Percentiles rank a stretch among this genome's conserved stretches.
These are phyloP conservation scores for Andrena minutula DNA, from an alignment of 2,888 invertebrate genomes.

Conservation along the genomic window DNA sequence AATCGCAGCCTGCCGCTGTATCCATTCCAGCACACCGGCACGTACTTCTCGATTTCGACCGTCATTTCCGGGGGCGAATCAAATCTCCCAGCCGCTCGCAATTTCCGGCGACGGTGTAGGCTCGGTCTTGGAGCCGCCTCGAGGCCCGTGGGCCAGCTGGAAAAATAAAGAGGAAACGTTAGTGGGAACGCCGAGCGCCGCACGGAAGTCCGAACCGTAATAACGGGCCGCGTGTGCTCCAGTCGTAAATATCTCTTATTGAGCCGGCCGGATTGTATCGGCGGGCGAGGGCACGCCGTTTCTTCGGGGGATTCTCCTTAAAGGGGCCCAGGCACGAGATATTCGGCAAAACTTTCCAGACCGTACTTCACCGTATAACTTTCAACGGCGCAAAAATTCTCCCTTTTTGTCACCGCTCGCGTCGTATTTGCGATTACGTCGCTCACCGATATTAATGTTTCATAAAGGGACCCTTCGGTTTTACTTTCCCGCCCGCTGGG, in stretches of 20 bases:
- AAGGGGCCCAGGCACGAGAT: slow-evolving; percentile 24
- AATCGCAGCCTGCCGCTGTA: slow-evolving; percentile 5
- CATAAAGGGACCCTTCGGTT: slow-evolving; percentile 31
- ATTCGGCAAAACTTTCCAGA: slow-evolving; percentile 58
- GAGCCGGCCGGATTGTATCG: slow-evolving; percentile 51
- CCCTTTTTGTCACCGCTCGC: neutral
- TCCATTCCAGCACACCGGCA: neutral
- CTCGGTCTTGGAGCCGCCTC: slow-evolving; percentile 11
- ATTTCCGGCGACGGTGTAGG: slow-evolving; percentile 24
- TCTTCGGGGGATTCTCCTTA: slow-evolving; percentile 28
- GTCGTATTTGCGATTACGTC: slow-evolving; percentile 15
- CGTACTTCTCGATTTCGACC: slow-evolving; percentile 2
- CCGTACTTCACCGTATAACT: slow-evolving; percentile 39
- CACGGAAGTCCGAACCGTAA: slow-evolving; percentile 52
- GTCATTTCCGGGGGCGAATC: slow-evolving; percentile 15
- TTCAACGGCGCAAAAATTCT: slow-evolving; percentile 9
- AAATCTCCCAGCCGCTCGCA: slow-evolving; percentile 13
- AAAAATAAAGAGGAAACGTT: slow-evolving; percentile 37
- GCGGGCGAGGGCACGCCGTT: slow-evolving; percentile 25
- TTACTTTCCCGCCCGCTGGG: neutral
- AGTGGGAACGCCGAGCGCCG: slow-evolving; percentile 54
- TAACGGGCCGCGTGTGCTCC: slow-evolving; percentile 59
- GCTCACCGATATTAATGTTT: slow-evolving; percentile 31
- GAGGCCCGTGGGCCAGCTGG: slow-evolving; percentile 32
- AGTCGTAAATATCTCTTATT: slow-evolving; percentile 69